These are phyloP conservation scores for Oligia latruncula DNA, from an alignment of 2,888 invertebrate genomes.

Conservation along the genomic window DNA sequence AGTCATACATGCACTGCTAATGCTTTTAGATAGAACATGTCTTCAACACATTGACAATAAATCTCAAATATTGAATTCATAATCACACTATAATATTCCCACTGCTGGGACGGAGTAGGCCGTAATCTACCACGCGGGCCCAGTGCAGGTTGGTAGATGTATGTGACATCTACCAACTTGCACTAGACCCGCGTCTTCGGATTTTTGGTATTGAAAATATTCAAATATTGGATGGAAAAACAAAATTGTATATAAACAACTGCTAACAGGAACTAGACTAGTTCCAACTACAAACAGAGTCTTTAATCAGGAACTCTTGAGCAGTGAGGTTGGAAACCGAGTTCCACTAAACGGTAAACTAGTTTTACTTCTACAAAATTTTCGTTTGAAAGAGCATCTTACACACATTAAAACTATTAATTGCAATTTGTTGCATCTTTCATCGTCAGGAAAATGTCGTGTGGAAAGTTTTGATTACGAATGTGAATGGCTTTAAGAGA, in stretches of 20 bases:
- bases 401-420: background rate
- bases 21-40: constrained; percentile 14
- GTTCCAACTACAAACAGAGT: constrained; percentile 24
- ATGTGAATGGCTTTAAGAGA: background rate
- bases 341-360: constrained; percentile 21
- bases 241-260: background rate
- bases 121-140: background rate
- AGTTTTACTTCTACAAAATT: constrained; percentile 19
- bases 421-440: background rate
- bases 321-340: constrained; percentile 22
- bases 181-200: background rate
- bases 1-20: constrained; percentile 32
- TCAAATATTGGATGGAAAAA: background rate
- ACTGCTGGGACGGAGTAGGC: background rate
- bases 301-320: constrained; percentile 42
- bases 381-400: background rate
- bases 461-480: background rate
- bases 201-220: background rate
- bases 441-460: background rate
- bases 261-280: background rate
- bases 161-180: too few relatives aligned
- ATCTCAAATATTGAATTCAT: background rate
- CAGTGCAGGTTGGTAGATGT: too few relatives aligned
- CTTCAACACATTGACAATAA: background rate
- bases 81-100: too few relatives aligned